A percentile compares a stretch with the other conserved stretches of the same genome.
Conservation (phyloP, 2,113 vertebrate genomes). For the Cairina moschata region DNA sequence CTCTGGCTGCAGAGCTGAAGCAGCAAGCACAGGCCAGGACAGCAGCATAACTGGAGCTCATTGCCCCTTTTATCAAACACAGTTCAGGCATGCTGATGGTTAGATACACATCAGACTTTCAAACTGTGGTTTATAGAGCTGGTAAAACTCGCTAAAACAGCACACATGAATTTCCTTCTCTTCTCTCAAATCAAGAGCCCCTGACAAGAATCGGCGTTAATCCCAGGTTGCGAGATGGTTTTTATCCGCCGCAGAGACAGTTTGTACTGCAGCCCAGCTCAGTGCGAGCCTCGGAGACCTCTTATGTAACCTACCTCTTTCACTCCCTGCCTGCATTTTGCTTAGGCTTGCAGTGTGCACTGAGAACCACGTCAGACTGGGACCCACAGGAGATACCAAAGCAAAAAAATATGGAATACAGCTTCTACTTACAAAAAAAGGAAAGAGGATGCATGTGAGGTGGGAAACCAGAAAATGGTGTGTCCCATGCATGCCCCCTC, state of each 20-base stretch:
- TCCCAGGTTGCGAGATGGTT: constrained; percentile 23
- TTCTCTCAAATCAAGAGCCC: constrained; percentile 41
- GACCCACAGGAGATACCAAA: background rate
- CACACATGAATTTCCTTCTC: constrained; percentile 54
- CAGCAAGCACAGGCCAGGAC: background rate
- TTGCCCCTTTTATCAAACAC: constrained; percentile 24
- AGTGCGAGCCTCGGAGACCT: constrained; percentile 2
- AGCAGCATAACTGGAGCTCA: constrained; percentile 4
- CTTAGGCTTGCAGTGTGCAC: constrained; percentile 31
- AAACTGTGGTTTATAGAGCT: constrained; percentile 51
- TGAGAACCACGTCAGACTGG: background rate
- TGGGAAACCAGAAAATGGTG: background rate
- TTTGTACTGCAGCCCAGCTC: constrained; percentile 38
- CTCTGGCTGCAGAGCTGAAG: constrained; percentile 9
- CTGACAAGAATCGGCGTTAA: constrained; percentile 55
- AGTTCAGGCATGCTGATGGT: constrained; percentile 37
- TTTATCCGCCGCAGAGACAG: constrained; percentile 38
- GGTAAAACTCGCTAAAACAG: constrained; percentile 56
- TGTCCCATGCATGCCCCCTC: background rate
- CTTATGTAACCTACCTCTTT: constrained; percentile 53
- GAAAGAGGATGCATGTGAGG: background rate
- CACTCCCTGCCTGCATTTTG: background rate
- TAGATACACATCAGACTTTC: constrained; percentile 56
- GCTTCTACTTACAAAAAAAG: background rate
- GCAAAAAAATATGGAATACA: background rate